Evolutionary conservation across 2,797 vertebrate genomes (phyloP).

Genomic region (Avahi laniger): DNA sequence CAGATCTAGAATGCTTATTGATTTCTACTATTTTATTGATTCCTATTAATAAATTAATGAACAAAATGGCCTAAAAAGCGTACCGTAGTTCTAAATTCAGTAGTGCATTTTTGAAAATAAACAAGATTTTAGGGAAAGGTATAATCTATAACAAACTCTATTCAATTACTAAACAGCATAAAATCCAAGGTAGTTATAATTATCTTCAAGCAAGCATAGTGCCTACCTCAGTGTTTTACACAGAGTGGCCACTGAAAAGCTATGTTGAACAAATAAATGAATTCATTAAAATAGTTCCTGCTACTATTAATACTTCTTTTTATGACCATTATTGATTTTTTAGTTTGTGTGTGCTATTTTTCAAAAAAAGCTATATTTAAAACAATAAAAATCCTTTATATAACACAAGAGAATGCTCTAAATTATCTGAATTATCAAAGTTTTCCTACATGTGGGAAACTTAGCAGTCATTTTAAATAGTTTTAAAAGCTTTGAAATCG

Average conservation of each 20-base stretch:
- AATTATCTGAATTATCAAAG: background rate
- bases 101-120: background rate
- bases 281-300: background rate
- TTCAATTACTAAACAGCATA: background rate
- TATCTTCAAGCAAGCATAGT: background rate
- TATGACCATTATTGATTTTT: background rate
- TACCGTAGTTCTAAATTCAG: background rate
- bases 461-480: background rate
- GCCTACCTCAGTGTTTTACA: background rate
- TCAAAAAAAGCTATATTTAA: background rate
- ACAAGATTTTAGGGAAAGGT: constrained; percentile 13
- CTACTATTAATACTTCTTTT: background rate
- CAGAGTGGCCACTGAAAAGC: background rate
- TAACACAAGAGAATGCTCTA: background rate
- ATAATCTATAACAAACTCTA: background rate
- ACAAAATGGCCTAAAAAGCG: background rate
- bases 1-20: background rate
- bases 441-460: background rate
- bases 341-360: background rate
- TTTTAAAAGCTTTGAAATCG: background rate
- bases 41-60: constrained; percentile 10
- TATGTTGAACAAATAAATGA: background rate
- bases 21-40: background rate
- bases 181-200: constrained; percentile 16
- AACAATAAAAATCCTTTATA: background rate